Base-by-base conservation (phyloP, 2,113 vertebrate species). In the Nesospiza acunhae region DNA sequence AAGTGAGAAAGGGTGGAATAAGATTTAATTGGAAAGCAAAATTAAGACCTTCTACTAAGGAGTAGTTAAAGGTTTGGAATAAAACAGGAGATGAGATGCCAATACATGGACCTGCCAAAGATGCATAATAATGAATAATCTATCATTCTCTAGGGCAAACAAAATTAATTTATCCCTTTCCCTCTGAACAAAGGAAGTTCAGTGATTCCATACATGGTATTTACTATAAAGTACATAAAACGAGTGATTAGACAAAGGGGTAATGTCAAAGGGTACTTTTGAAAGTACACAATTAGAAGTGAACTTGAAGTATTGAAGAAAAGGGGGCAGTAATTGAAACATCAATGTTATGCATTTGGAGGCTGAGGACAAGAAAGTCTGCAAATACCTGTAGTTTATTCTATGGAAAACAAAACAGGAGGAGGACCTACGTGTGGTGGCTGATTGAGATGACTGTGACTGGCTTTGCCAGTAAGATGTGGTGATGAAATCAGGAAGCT, bases 351-450 rank as follows among this genome's bases (percentile, higher is more conserved):
- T 79, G 5, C 3, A 9, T 72, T 88, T 42, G 37, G 9, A 26
- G 4, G 1, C 23, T 60, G 30, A n/a, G 31, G 72, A 47, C 19
- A 46, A 31, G 13, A 74, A 79, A 22, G 13, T 53, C 17, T 79
- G 42, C 30, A 53, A 53, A 8, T 35, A 50, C 13, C 9, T 76
- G 24, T 33, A 59, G 33, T 31, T 64, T 13, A 21, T 41, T 60
- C 3, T 2, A 1, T 68, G 47, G 15, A 5, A 46, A 73, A 44
- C 35, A 49, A 41, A 63, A 20, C 7, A 41, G 11, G 3, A 49
- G 44, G 13, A 68, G 11, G 2, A 35, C 6, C 15, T 80, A 1
- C 0, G 0, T 49, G 13, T n/a, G 28, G 17, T 53, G 31, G 11
- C 37, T 74, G 22, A 30, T 62, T 19, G 41, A 66, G 46, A 62